Conservation (phyloP, 92 coral and sea anemone species). For the Parazoanthus atlanticus region DNA sequence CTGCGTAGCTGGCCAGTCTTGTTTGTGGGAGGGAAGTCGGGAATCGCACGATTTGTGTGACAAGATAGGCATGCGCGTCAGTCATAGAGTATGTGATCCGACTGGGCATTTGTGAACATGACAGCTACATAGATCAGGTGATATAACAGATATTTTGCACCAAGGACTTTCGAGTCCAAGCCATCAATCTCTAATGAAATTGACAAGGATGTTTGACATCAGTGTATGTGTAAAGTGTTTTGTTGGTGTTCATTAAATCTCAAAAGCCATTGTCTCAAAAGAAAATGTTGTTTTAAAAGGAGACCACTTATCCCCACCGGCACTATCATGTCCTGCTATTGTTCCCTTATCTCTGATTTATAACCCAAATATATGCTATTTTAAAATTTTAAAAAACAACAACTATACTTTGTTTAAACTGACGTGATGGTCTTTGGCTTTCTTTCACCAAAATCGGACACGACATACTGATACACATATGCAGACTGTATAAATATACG, state of each 20-base stretch:
- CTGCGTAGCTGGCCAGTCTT: no score
- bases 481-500: no score
- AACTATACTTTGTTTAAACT: no score
- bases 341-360: background rate
- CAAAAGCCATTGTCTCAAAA: background rate
- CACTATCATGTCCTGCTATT: background rate
- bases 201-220: background rate
- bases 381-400: no score
- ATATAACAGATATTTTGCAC: background rate
- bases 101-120: background rate
- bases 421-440: no score
- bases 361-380: background rate
- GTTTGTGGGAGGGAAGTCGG: no score
- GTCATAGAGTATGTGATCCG: background rate
- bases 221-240: no score
- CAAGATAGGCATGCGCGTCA: background rate
- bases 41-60: background rate
- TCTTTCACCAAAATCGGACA: no score
- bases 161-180: background rate
- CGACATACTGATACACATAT: no score
- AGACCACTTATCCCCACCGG: background rate
- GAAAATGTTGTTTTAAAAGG: background rate
- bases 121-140: background rate
- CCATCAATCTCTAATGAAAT: background rate
- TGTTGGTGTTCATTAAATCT: background rate